Evolutionary conservation across 2,888 invertebrate genomes (phyloP).

Genomic region (Polyommatus icarus): DNA sequence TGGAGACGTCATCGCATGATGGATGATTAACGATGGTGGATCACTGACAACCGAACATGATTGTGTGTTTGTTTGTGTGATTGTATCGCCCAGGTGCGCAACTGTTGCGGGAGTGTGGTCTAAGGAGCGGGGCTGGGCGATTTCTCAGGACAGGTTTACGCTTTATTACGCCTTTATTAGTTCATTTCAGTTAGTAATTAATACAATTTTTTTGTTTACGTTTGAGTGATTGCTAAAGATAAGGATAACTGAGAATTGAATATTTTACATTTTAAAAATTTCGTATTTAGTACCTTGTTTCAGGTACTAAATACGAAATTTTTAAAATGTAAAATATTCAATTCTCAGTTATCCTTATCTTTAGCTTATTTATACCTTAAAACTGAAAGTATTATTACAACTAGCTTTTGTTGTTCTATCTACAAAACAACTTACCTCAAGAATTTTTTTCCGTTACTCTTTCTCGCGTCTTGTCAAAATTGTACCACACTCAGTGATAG

Average conservation of each 20-base stretch:
- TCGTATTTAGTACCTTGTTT: no score
- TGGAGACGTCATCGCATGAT: constrained; percentile 33
- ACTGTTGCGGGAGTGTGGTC: constrained; percentile 42
- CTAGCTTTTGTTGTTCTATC: background rate
- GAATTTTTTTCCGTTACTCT: constrained; percentile 32
- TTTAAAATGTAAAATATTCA: background rate
- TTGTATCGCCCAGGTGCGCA: constrained; percentile 50
- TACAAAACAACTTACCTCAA: background rate
- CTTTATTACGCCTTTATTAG: background rate
- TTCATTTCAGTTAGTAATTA: no score
- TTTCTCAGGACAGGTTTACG: background rate
- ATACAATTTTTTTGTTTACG: no score
- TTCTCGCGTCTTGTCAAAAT: constrained; percentile 32
- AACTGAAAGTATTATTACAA: background rate
- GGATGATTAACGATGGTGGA: constrained; percentile 53
- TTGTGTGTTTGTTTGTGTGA: constrained; percentile 58
- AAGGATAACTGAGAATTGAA: background rate
- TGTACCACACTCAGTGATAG: constrained; percentile 46
- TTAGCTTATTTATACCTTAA: no score
- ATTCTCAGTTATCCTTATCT: background rate
- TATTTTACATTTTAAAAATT: background rate
- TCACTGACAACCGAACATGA: constrained; percentile 57
- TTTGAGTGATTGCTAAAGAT: no score
- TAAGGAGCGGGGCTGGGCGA: constrained; percentile 36
- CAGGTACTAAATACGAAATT: no score